phyloP scores from a whole-genome alignment of 2,797 vertebrate species.

The Eulemur coronatus region DNA sequence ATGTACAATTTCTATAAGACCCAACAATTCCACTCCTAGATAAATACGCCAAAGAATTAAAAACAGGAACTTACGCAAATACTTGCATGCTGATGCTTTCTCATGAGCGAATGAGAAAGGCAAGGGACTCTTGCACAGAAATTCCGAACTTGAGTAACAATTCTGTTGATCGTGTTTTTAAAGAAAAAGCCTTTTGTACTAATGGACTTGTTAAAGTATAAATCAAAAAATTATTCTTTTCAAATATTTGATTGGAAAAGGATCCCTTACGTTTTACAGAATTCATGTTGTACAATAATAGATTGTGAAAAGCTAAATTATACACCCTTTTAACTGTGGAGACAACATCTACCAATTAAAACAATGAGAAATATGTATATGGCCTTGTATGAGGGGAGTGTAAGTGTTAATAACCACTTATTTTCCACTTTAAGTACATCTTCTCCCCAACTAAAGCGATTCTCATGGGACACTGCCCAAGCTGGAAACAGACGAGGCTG shows the following conservation, averaged over 20 bases:
- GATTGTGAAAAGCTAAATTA: conserved; percentile 72
- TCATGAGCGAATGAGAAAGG: conserved; percentile 47
- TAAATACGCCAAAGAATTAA: background rate
- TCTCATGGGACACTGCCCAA: background rate
- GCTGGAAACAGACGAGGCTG: background rate
- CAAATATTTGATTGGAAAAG: conserved; percentile 74
- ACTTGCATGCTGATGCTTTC: background rate
- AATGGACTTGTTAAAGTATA: conserved; percentile 71
- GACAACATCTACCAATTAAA: conserved; percentile 77
- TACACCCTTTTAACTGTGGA: conserved; percentile 78
- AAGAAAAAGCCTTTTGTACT: conserved; percentile 71
- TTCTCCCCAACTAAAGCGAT: background rate
- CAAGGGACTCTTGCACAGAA: conserved; percentile 31
- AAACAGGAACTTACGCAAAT: background rate
- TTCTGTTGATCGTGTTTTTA: conserved; percentile 71
- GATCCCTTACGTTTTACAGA: conserved; percentile 73
- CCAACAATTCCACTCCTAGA: background rate
- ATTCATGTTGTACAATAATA: conserved; percentile 70
- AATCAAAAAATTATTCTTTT: conserved; percentile 68
- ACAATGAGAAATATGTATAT: conserved; percentile 79
- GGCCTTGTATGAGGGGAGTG: conserved; percentile 74
- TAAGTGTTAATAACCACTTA: conserved; percentile 78
- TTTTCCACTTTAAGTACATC: conserved; percentile 77
- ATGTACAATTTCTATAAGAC: background rate
- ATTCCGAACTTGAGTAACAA: conserved; percentile 54